Evolutionary conservation across 2,888 invertebrate species (phyloP), one percentile per base, ranked within the genome.

Genomic region (Eledone cirrhosa): DNA sequence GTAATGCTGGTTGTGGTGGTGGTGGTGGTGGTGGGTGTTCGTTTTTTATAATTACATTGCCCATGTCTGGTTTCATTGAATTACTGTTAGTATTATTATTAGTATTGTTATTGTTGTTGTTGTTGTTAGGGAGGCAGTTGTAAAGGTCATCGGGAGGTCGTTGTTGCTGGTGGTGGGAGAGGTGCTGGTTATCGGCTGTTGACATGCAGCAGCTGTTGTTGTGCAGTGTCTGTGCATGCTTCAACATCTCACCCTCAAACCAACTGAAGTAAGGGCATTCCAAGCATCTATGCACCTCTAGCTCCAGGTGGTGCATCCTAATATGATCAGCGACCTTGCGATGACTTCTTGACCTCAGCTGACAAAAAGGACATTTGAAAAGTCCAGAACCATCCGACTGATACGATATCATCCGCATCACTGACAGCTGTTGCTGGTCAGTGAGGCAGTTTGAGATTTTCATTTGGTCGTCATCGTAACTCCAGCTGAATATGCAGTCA

Each of bases 331-430:
- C 31, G 19, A 72, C 41, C 7, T 41, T 72, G 41, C 31, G 13
- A 22, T 72, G 72, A 41, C 72, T 72, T 3, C n/a, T 41, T 22
- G 72, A 72, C 22, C 13, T 72, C 29, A 72, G 19, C 72, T 72
- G 72, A 33, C 72, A 72, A 5, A 72, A 72, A 4, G 72, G 72
- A 33, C 72, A 72, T 24, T 72, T 72, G 72, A 72, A 72, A 41
- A 41, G 72, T n/a, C 31, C 72, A 22, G 41, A n/a, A 8, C n/a
- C 72, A 33, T 41, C 41, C 19, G n/a, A 31, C 22, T 41, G 27
- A 29, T 41, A 72, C 2, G 29, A 31, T 13, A 72, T 72, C 72
- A 72, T n/a, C 41, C 33, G 7, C 7, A 72, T 11, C 3, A 72
- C 31, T 13, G 33, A 41, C n/a, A 72, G 4, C 72, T 72, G 72